A percentile compares a stretch with the other conserved stretches of the same genome.
Evolutionary conservation across 1,140 invertebrate species (phyloP).

Genomic region (Akabosia matsudoensis): DNA sequence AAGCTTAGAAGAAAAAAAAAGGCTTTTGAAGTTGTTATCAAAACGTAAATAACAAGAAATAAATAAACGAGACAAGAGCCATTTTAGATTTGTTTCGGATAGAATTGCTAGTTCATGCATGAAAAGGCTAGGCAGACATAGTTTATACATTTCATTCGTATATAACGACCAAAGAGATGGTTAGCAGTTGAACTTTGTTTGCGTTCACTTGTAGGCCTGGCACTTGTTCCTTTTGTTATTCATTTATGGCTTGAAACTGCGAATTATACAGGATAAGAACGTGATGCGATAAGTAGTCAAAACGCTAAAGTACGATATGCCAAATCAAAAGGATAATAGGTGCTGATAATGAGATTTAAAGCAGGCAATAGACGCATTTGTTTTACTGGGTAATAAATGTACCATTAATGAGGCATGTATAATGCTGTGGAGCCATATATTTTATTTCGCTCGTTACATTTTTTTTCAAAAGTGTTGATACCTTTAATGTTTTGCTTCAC

Average conservation of each 20-base stretch:
- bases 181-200: not conserved
- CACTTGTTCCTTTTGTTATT: not conserved
- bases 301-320: not conserved
- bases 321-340: not conserved
- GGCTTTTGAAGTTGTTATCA: slow-evolving; percentile 11
- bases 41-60: slow-evolving; percentile 23
- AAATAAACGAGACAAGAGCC: slow-evolving; percentile 15
- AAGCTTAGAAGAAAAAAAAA: not conserved
- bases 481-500: not conserved
- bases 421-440: no score
- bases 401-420: not conserved
- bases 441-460: no score
- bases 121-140: not conserved
- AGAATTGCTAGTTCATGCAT: slow-evolving; percentile 1
- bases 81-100: slow-evolving; percentile 19
- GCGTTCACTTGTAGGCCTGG: not conserved
- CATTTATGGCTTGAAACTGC: no score
- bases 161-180: not conserved
- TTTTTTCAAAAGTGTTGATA: no score
- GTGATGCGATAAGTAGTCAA: no score
- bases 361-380: not conserved
- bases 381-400: not conserved
- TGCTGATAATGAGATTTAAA: not conserved
- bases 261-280: no score
- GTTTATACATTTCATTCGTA: no score